phyloP scores from a whole-genome alignment of 2,113 vertebrate species.

The Solenodon paradoxus region DNA sequence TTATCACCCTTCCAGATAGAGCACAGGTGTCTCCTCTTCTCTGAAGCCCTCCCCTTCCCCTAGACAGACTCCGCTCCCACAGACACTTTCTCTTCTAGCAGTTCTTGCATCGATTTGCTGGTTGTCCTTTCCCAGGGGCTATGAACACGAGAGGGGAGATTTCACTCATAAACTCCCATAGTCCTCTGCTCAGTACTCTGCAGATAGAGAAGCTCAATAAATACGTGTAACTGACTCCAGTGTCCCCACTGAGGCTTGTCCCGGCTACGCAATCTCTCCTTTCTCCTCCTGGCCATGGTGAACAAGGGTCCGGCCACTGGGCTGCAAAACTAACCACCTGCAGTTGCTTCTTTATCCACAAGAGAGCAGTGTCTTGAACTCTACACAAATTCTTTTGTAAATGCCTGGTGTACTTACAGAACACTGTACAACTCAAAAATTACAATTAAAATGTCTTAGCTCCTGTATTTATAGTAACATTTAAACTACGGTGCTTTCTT shows the following conservation, averaged over 20 bases:
- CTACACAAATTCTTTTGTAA: slow-evolving; percentile 81
- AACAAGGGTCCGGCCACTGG: not conserved
- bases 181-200: not conserved
- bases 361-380: slow-evolving; percentile 83
- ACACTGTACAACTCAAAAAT: slow-evolving; percentile 89
- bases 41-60: not conserved
- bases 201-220: not conserved
- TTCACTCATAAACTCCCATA: not conserved
- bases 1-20: not conserved
- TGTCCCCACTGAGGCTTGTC: not conserved
- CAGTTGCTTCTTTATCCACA: slow-evolving; percentile 83
- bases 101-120: not conserved
- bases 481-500: slow-evolving; percentile 89
- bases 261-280: too few relatives aligned
- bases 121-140: not conserved
- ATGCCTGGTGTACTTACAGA: slow-evolving; percentile 82
- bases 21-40: not conserved
- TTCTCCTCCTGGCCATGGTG: not conserved
- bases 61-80: fast-evolving
- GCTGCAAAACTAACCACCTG: slow-evolving; percentile 65
- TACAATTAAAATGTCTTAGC: slow-evolving; percentile 91
- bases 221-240: not conserved
- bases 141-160: not conserved
- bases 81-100: fast-evolving
- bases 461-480: slow-evolving; percentile 91